Base-by-base conservation (phyloP, 2,797 vertebrate genomes). In the Paratrypauchen microcephalus region DNA sequence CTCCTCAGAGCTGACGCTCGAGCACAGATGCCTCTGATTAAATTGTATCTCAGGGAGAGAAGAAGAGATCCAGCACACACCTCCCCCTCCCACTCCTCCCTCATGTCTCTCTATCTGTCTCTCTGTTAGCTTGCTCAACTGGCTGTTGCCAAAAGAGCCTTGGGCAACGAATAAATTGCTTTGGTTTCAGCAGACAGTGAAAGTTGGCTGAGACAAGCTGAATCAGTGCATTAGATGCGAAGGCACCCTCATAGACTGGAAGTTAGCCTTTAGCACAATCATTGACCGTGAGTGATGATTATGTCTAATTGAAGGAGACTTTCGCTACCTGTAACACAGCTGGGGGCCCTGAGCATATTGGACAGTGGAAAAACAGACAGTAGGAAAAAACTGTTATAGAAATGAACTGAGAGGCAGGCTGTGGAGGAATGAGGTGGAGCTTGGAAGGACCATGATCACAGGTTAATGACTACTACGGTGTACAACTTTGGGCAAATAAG, bases 271-370 rank as follows among this genome's bases (percentile, higher is more conserved):
- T 96, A 97, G 96, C 95, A 87, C 95, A 95, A 95, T 97, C 95
- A 97, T 95, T 97, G 96, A 96, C 96, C 94, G 92, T 97, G 96
- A 98, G 95, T 96, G 96, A 98, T 97, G 96, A 96, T 97, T 96
- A 95, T 93, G 95, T 94, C 96, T 99, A 98, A 99, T 98, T 98
- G 96, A 95, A 97, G 96, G 94, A 95, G 96, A 97, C 96, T 96
- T 94, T 91, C 92, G 94, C 95, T 97, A 98, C 96, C 97, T 98
- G 97, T 97, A 94, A 96, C 95, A 94, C 94, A 84, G 95, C 94
- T 94, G 94, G 94, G 95, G 93, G 95, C 91, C 87, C 75, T 84
- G 73, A 87, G 87, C 89, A 89, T 91, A 91, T 91, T 91, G 90
- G 87, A 91, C 79, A 68, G 79, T 83, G 85, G 83, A 80, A 86